Conservation (phyloP, 2,888 invertebrate genomes). For the Hydrotaea cyrtoneurina region DNA sequence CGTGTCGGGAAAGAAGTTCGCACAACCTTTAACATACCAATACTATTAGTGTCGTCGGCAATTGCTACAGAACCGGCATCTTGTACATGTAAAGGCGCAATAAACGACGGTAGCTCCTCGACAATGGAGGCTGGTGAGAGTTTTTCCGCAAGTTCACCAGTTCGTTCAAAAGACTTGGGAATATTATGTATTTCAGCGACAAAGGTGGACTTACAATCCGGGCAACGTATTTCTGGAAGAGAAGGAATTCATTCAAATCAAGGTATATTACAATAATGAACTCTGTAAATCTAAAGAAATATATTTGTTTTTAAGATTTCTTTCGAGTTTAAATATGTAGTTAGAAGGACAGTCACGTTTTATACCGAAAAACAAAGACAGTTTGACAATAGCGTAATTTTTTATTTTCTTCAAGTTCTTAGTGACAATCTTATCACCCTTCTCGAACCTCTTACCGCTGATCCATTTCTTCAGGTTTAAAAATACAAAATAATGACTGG, state of each 20-base stretch:
- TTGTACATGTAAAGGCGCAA: constrained; percentile 59
- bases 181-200: constrained; percentile 81
- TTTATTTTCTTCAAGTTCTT: too few relatives aligned
- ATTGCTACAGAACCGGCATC: constrained; percentile 33
- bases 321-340: too few relatives aligned
- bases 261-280: not conserved
- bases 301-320: too few relatives aligned
- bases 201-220: constrained; percentile 83
- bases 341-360: too few relatives aligned
- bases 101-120: constrained; percentile 70
- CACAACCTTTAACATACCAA: constrained; percentile 72
- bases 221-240: constrained; percentile 81
- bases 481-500: too few relatives aligned
- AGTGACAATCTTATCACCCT: too few relatives aligned
- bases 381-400: too few relatives aligned
- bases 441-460: too few relatives aligned
- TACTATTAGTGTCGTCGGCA: constrained; percentile 74
- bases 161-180: constrained; percentile 72
- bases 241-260: not conserved
- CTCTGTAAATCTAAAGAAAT: too few relatives aligned
- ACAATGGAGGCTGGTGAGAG: constrained; percentile 75
- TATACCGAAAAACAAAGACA: too few relatives aligned
- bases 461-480: too few relatives aligned
- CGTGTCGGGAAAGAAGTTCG: not conserved
- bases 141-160: constrained; percentile 62